Evolutionary conservation across 1,140 invertebrate genomes (phyloP), one percentile per base, ranked within the genome.

Genomic region (Lasioglossum baleicum): DNA sequence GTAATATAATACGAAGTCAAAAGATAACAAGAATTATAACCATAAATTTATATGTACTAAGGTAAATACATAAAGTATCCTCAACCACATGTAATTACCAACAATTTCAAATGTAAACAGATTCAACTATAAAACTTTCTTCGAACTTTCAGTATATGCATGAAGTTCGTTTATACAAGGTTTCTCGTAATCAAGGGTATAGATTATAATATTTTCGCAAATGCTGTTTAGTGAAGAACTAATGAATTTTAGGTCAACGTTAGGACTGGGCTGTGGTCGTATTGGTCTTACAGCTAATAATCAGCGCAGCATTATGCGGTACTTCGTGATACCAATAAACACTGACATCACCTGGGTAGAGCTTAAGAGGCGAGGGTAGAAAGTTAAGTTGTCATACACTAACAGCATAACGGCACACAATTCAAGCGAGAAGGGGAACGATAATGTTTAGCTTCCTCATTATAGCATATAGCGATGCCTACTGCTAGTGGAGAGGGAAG

Each of bases 1-100:
- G 60, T 65, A 84, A 82, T 35, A 75, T 75, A 82, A 72, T 56
- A 61, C 48, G 53, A 84, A n/a, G 48, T 81, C 22, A 20, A 72
- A 65, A 64, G 40, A 81, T 81, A 22, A 48, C 61, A 53, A 53
- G 15, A 53, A 82, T 69, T 31, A 26, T 48, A 20, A 61, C 64
- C 58, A 20, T 48, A 64, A 65, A 13, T 35, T 48, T 81, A 26
- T 26, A 26, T 26, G 64, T 42, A 53, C n/a, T 42, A n/a, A n/a
- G n/a, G n/a, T 22, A 10, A 64, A 40, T 71, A 31, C 35, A 40
- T 76, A 26, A 53, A 73, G 51, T 66, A 76, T 76, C 44, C 20
- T 70, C 69, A 66, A 75, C 26, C 78, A 42, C 75, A 63, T 56
- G 42, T 84, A 77, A 48, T 56, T 74, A 58, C 7, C 53, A 75